These are phyloP conservation scores for Drosophila borealis DNA, from an alignment of 2,888 invertebrate genomes.

Conservation along the genomic window DNA sequence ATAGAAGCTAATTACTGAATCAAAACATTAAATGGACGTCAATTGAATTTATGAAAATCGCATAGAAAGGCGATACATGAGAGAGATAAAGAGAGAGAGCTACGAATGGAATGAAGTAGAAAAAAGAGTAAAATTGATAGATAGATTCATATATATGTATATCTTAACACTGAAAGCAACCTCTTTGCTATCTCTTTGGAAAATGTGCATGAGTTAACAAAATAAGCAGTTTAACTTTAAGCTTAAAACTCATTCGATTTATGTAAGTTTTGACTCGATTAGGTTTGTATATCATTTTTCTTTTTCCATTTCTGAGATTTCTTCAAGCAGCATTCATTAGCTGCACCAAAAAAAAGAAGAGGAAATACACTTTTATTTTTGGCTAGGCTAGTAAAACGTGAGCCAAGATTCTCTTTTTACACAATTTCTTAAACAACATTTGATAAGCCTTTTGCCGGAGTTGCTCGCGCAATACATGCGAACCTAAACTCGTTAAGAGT, in stretches of 20 bases:
- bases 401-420: slow-evolving; percentile 23
- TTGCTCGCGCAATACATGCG: slow-evolving; percentile 38
- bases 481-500: slow-evolving; percentile 59
- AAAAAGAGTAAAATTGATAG: no score
- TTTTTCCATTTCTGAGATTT: background rate
- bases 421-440: slow-evolving; percentile 47
- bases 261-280: slow-evolving; percentile 35
- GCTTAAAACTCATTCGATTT: slow-evolving; percentile 5
- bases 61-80: no score
- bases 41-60: no score
- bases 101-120: no score
- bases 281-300: slow-evolving; percentile 21
- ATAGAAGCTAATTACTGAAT: no score
- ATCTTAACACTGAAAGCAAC: no score
- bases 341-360: slow-evolving; percentile 1
- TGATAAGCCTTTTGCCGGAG: slow-evolving; percentile 46
- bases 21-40: no score
- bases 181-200: no score
- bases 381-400: slow-evolving; percentile 15
- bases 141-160: no score
- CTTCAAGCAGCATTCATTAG: slow-evolving; percentile 33
- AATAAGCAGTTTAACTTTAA: slow-evolving; percentile 1
- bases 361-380: slow-evolving; percentile 6
- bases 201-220: background rate
- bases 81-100: no score